Base-by-base conservation (phyloP, 2,888 invertebrate genomes). In the Neoaliturus tenellus region DNA sequence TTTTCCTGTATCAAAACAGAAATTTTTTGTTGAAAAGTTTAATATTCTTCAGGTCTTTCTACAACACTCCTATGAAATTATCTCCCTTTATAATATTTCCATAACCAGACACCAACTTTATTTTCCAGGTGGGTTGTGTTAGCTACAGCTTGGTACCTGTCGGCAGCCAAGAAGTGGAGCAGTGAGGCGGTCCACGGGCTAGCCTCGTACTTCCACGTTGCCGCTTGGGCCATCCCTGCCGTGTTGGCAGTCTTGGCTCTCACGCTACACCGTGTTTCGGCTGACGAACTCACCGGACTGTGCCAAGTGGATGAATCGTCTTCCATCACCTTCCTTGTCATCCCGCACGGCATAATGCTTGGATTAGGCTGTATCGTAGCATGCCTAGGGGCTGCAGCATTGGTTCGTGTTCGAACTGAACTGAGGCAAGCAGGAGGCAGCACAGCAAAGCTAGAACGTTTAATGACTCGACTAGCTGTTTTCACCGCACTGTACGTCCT, bases 131-230 rank as follows among this genome's bases (percentile, higher is more conserved):
- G 98, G 95, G 94, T 96, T 1, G 95, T 97, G 87, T 94, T 98
- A 80, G 96, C 97, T 85, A 93, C 97, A 75, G 97, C 97, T 83
- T 98, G 98, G 96, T 96, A 97, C 89, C 92, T 98, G 75, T 96
- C 97, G 4, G 97, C 98, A 0, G 96, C 96, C 67, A 95, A 97
- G 89, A 97, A 98, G 89, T 98, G 98, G 98, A 97, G 97, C 33
- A 96, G 97, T 84, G 98, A 98, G 91, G 97, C 97, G 1, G 93
- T 98, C 81, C 97, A 97, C 90, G 94, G 96, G 75, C 95, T 97
- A 35, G 95, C 97, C 0, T 95, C 96, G 23, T 95, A 97, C 88
- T 94, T 98, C 86, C 98, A 98, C 90, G 94, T 96, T 0, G 93
- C 95, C 0, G 95, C 97, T 0, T 98, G 98, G 98, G 96, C 96